Evolutionary conservation across 2,113 vertebrate species (phyloP), one percentile per base, ranked within the genome.

Genomic region (Corapipo altera): DNA sequence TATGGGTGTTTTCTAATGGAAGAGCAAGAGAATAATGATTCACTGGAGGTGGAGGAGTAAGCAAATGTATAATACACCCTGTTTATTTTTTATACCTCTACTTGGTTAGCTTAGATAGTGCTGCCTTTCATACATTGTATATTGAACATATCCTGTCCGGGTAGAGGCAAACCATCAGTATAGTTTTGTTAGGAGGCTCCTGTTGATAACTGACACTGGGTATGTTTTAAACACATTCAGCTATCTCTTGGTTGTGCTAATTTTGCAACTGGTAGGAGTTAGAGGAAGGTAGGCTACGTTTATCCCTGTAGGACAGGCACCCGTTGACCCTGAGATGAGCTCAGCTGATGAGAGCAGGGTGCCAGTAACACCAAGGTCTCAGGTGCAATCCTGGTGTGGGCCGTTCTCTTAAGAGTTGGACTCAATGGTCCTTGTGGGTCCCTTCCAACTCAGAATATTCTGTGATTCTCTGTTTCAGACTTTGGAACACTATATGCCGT

Each of bases 401-500:
- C 33, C 44, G 5, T 15, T 59, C 44, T 14, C 23, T 33, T 33
- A 28, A 14, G 33, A 74, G 27, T 4, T 67, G 28, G 52, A n/a
- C 52, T 89, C 28, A 19, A 14, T 82, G n/a, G 16, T 75, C 54
- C 23, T 39, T 30, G 64, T 55, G 41, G 10, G 37, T 67, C 46
- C 52, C 61, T n/a, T 76, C n/a, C 24, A 41, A 14, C 30, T 54
- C n/a, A 48, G 55, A 41, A 27, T 55, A 35, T 54, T 69, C 30
- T 39, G 32, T 52, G 54, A 15, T 22, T 52, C 23, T 74, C 2
- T 55, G 37, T 78, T 91, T 71, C 44, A 82, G 37, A 58, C 33
- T 32, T 33, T 12, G 46, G 27, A 77, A 11, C 1, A 0, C 35
- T 55, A 0, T 30, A 4, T 28, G 32, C 14, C 59, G 21, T 24